Base-by-base conservation (phyloP, 2,113 vertebrate genomes). In the Capricornis sumatraensis region DNA sequence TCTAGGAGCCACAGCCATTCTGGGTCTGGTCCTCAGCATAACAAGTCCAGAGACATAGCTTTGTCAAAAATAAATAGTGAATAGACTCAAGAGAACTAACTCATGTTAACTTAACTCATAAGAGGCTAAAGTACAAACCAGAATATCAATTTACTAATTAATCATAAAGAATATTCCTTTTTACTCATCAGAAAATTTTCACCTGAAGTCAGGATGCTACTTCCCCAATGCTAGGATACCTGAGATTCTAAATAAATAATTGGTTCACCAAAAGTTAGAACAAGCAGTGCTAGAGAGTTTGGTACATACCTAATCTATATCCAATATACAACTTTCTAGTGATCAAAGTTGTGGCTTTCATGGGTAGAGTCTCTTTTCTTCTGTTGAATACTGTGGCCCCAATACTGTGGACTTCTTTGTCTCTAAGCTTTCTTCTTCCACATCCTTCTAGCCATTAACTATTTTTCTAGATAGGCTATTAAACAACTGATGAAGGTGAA, bases 161-260 rank as follows among this genome's bases (percentile, higher is more conserved):
- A 81, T 67, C 79, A 95, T 21, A 87, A 45, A 89, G 36, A 93
- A 64, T 86, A 96, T n/a, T 85, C 40, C 50, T 96, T 96, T 53
- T 57, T n/a, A 57, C 28, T 53, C 55, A 84, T 92, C 27, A 84
- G 43, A 95, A 97, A 95, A 53, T 55, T 62, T 79, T 9, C 6
- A 19, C 36, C 55, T 53, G 17, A 96, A 84, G 33, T 43, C 71
- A 91, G 4, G 53, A 74, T 50, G 15, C 47, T 90, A 25, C n/a
- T 97, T 96, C 86, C 62, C 62, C 62, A 85, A 25, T 58, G 45
- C n/a, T 64, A 58, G 12, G 15, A 87, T 47, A 94, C 58, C 58
- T 78, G 45, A 58, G 96, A 84, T 78, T 17, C 55, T 89, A 40
- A 95, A 89, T 93, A 92, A 89, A 52, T 83, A 87, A 62, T 16